These are phyloP conservation scores for Sparidentex hasta DNA, from an alignment of 2,797 vertebrate genomes.

Conservation along the genomic window DNA sequence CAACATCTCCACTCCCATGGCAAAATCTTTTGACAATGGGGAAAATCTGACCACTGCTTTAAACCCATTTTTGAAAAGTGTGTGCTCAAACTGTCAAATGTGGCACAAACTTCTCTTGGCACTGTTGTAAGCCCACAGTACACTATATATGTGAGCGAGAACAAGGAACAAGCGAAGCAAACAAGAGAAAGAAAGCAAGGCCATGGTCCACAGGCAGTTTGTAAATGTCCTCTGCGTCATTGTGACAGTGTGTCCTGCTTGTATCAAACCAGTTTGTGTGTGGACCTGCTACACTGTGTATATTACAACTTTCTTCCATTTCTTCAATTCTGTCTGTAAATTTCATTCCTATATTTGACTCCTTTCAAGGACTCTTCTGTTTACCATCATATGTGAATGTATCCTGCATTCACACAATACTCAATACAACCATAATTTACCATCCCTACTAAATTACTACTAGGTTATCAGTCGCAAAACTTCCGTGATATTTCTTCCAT, in stretches of 20 bases:
- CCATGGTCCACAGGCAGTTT: slow-evolving; percentile 41
- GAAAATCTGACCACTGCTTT: slow-evolving; percentile 61
- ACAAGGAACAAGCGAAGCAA: slow-evolving; percentile 20
- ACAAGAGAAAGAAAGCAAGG: not conserved
- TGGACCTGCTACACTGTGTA: slow-evolving; percentile 5
- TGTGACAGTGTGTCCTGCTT: slow-evolving; percentile 25
- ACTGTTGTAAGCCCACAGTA: slow-evolving; percentile 33
- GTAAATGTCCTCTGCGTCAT: slow-evolving; percentile 28
- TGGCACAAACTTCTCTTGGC: slow-evolving; percentile 58
- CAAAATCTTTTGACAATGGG: slow-evolving; percentile 58
- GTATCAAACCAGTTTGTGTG: slow-evolving; percentile 3
- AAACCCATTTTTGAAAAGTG: slow-evolving; percentile 62
- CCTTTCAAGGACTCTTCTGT: not conserved
- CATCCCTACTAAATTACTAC: too few species aligned
- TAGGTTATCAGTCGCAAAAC: too few species aligned
- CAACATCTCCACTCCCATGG: slow-evolving; percentile 40
- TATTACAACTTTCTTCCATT: not conserved
- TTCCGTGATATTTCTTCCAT: too few species aligned
- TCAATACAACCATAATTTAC: too few species aligned
- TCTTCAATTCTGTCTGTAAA: not conserved
- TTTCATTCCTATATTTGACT: slow-evolving; percentile 5
- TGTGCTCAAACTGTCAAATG: slow-evolving; percentile 71
- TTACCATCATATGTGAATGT: not conserved
- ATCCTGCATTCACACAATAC: too few species aligned
- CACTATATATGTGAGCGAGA: slow-evolving; percentile 13